Evolutionary conservation across 2,888 invertebrate genomes (phyloP).

Genomic region (Aphidius colemani): DNA sequence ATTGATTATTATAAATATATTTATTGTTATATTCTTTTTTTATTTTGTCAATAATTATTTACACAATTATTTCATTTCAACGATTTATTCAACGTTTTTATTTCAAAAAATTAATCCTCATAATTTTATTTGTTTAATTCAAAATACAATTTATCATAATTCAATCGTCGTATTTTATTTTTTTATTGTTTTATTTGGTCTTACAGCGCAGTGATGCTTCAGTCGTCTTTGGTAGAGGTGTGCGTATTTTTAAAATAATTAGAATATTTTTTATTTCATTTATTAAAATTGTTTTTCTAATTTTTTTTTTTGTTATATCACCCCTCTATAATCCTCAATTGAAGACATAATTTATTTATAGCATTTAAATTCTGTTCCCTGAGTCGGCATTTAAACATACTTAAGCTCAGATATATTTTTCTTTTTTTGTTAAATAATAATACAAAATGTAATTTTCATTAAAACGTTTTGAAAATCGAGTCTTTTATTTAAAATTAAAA

Average conservation of each 20-base stretch:
- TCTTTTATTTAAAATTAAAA: too few species aligned
- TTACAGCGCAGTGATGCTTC: constrained; percentile 50
- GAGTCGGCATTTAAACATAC: constrained; percentile 53
- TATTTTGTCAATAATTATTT: too few species aligned
- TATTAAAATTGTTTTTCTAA: constrained; percentile 31
- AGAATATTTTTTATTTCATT: constrained; percentile 25
- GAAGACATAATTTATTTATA: constrained; percentile 37
- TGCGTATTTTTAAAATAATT: constrained; percentile 30
- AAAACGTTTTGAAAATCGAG: constrained; percentile 12
- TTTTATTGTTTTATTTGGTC: constrained; percentile 42
- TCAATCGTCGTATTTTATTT: constrained; percentile 20
- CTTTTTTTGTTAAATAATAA: constrained; percentile 17
- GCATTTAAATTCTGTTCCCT: constrained; percentile 48
- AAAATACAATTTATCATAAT: constrained; percentile 14
- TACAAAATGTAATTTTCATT: constrained; percentile 10
- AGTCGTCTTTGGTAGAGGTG: constrained; percentile 55
- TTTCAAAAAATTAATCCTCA: constrained; percentile 26
- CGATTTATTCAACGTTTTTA: constrained; percentile 23
- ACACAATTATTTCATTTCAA: too few species aligned
- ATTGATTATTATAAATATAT: too few species aligned
- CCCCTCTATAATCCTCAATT: constrained; percentile 36
- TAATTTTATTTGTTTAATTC: constrained; percentile 23
- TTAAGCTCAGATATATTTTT: constrained; percentile 41
- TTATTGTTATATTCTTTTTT: too few species aligned
- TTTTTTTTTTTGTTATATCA: constrained; percentile 38